These are phyloP conservation scores for Petrocephalus microphthalmus DNA, from an alignment of 2,113 vertebrate species.

Conservation along the genomic window DNA sequence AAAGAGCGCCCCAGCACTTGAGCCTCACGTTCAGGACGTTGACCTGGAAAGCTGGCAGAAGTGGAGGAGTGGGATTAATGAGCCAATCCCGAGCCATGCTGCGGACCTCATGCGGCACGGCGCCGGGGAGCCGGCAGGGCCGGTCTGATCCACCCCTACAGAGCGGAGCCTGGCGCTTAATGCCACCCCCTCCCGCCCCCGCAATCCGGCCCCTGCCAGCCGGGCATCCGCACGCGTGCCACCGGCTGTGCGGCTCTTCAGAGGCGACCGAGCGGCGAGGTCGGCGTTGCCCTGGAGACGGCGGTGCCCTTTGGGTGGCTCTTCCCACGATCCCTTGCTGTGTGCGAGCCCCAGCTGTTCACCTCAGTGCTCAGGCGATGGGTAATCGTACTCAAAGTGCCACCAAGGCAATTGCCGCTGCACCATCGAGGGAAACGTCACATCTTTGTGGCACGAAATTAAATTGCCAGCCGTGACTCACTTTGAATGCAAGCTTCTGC, in stretches of 20 bases:
- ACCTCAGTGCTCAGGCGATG: not conserved
- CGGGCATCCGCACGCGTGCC: not conserved
- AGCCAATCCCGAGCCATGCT: not conserved
- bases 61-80: constrained; percentile 5
- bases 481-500: not conserved
- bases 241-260: not conserved
- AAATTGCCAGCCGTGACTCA: not conserved
- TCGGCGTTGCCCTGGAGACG: not conserved
- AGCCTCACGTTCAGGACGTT: not conserved
- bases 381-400: not conserved
- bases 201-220: not conserved
- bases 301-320: not conserved
- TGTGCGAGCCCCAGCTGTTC: not conserved
- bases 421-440: not conserved
- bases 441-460: not conserved
- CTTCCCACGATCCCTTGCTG: not conserved
- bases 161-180: not conserved
- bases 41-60: not conserved
- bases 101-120: not conserved
- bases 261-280: not conserved
- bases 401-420: not conserved
- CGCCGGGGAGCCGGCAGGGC: not conserved
- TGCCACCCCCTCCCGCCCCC: not conserved
- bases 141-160: not conserved
- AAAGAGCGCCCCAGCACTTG: not conserved